Evolutionary conservation across 1,140 invertebrate genomes (phyloP), one percentile per base, ranked within the genome.

Genomic region (Papilio aristodemus): DNA sequence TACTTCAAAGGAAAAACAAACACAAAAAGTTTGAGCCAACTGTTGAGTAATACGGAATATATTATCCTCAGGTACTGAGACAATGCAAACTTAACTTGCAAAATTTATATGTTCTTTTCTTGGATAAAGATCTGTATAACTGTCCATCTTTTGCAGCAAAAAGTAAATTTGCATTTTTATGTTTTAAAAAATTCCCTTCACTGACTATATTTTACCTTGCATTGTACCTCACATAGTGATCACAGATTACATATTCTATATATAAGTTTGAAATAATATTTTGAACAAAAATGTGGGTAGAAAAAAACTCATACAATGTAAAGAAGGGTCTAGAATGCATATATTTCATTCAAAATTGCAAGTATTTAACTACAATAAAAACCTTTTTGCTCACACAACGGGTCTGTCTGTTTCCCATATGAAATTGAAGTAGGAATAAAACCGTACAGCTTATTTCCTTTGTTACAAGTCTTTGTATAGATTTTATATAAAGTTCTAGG

Each of bases 371-470:
- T 62, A 10, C 9, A 37, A 37, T 25, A 38, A 60, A 38, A 62
- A 22, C 11, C 57, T n/a, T 25, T 57, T 57, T 14, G 36, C 14
- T 14, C 38, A 64, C 37, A 64, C 60, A 41, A 27, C 27, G n/a
- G 43, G 39, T 50, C 63, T 66, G 63, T 36, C 63, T 66, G 27
- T 43, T 66, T 66, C 63, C 63, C 63, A 37, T 66, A 50, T 8
- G 36, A 59, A 1, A n/a, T 59, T 25, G 1, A 59, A 59, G 10
- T 36, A 37, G 4, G 19, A 66, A 62, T 62, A 19, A 17, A 36
- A 39, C 36, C 39, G 5, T 36, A 10, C 27, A 59, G 19, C 39
- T 25, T 64, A 43, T n/a, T 22, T 63, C 37, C 37, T 25, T 64
- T 64, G 62, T 62, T 43, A 38, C 19, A 60, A 60, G 57, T 62